Conservation (phyloP, 2,888 invertebrate genomes). For the Scrobipalpa costella region DNA sequence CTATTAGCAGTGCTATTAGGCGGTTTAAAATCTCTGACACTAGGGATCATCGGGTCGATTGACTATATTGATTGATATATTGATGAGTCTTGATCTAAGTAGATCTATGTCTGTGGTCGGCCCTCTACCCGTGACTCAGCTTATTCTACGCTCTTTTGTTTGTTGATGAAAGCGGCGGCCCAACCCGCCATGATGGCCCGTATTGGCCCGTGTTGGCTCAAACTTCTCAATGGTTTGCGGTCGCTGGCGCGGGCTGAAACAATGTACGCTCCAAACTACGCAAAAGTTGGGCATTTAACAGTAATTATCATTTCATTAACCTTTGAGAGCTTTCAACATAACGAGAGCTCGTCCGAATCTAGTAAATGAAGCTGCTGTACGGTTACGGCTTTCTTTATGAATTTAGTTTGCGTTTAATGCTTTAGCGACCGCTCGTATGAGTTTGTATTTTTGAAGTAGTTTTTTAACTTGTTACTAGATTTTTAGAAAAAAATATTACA, state of each 20-base stretch:
- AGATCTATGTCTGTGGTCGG: not conserved
- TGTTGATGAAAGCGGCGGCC: not conserved
- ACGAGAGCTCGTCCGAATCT: not conserved
- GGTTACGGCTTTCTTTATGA: not conserved
- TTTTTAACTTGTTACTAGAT: too few species aligned
- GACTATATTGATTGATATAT: too few species aligned
- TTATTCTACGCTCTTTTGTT: constrained; percentile 3
- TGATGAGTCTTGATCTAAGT: too few species aligned
- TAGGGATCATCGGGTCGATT: too few species aligned
- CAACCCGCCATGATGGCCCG: not conserved
- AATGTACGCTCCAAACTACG: constrained; percentile 5
- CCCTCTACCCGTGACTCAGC: not conserved
- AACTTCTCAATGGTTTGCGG: constrained; percentile 10
- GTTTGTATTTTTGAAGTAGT: not conserved
- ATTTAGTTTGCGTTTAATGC: not conserved
- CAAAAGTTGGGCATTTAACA: constrained; percentile 12
- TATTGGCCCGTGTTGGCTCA: not conserved
- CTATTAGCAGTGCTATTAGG: too few species aligned
- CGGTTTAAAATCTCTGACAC: too few species aligned
- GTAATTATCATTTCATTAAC: constrained; percentile 16
- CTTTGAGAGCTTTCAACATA: not conserved
- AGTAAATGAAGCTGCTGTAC: not conserved
- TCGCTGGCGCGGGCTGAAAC: not conserved
- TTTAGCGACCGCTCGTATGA: not conserved
- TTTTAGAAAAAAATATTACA: too few species aligned